Evolutionary conservation across 30 jellyfish, hydroid and myxozoan species (phyloP), one percentile per base, ranked within the genome.

Genomic region (Sanderia malayensis): DNA sequence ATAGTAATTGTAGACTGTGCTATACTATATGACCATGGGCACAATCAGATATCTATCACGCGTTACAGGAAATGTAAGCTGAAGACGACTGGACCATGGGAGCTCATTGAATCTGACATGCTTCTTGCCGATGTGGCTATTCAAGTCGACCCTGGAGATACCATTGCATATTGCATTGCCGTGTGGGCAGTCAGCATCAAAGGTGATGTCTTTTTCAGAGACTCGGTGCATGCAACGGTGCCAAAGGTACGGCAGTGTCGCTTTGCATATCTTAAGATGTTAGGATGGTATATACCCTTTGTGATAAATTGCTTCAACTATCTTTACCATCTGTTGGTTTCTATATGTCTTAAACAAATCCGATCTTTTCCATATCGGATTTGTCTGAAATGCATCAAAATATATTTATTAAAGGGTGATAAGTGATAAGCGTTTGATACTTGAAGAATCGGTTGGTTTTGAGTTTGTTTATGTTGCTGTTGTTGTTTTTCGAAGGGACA

Each of bases 101-200:
- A 60, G 63, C 88, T 62, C 27, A 81, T 92, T 44, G 84, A 80
- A 66, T 73, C 98, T 0, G 98, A 92, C 55, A 93, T 81, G 28
- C 47, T 29, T 4, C 57, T 92, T 31, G 86, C 59, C 0, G 93
- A 74, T 59, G 75, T 92, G 4, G 87, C 98, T 1, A 69, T 92
- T 21, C 79, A 72, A 32, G 63, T 76, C 13, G 89, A 77, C 31
- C 83, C 94, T 0, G 87, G 76, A 17, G 85, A 79, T 41, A 68
- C 82, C 8, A 89, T 70, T 10, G 88, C 94, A 18, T 61, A 73
- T 29, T 69, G 84, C 63, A 64, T 74, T 46, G 83, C 90, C 29
- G 96, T 92, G 7, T 92, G 98, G 98, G 98, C 98, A 17, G 98
- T 92, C 33, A 72, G 96, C 58, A 65, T 79, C 62, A 79, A 84